Conservation (phyloP, 2,888 invertebrate genomes). For the Petrolisthes cinctipes region DNA sequence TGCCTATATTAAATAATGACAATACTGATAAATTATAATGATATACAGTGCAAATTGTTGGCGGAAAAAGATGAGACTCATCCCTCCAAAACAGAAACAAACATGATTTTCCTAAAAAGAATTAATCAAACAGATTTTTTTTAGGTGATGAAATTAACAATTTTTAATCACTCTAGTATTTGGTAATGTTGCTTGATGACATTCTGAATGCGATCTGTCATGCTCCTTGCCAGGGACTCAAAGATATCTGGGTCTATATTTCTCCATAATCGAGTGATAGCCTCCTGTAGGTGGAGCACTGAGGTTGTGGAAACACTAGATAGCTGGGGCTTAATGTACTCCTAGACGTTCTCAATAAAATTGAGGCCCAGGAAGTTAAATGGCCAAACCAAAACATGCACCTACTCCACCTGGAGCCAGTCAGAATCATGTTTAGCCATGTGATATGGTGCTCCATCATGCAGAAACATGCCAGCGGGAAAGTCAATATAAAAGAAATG, state of each 20-base stretch:
- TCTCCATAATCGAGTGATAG: neutral
- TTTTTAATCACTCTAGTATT: neutral
- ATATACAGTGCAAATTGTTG: no score
- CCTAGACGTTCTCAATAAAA: neutral
- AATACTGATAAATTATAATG: no score
- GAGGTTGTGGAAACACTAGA: neutral
- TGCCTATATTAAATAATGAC: no score
- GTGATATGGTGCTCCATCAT: neutral
- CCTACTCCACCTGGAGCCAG: neutral
- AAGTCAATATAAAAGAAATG: neutral
- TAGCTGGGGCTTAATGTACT: neutral
- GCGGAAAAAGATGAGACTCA: no score
- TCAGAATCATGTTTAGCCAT: neutral
- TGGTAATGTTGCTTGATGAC: neutral
- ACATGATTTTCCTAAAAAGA: no score
- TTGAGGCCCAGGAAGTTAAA: conserved; percentile 1
- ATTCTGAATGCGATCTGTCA: neutral
- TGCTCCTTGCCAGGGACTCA: neutral
- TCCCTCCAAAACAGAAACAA: no score
- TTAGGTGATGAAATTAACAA: neutral
- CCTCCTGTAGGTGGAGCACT: neutral
- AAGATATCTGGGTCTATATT: neutral
- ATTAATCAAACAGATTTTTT: no score
- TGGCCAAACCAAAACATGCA: conserved; percentile 23
- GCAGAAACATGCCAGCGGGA: neutral